Conservation (phyloP, 2,113 vertebrate species). For the Labeo catla region DNA sequence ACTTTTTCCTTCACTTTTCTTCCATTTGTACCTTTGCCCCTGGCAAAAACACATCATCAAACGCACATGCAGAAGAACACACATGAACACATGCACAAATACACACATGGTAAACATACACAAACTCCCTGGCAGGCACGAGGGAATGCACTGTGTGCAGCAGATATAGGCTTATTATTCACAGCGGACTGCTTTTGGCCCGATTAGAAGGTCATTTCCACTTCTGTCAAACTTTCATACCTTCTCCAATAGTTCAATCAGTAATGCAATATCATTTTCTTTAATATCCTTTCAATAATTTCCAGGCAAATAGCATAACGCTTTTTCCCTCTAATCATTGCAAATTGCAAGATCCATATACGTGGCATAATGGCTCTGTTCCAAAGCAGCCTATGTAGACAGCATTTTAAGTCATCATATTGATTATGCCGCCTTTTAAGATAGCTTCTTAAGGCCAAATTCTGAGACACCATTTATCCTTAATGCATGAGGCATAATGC, state of each 20-base stretch:
- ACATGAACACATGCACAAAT: neutral
- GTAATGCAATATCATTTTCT: neutral
- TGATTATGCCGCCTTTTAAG: neutral
- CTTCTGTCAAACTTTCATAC: slow-evolving; percentile 11
- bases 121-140: slow-evolving; percentile 30
- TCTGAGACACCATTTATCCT: neutral
- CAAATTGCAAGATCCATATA: slow-evolving; percentile 1
- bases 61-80: neutral
- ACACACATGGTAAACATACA: neutral
- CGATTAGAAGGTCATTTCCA: slow-evolving; percentile 33
- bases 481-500: slow-evolving; percentile 9
- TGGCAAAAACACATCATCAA: neutral
- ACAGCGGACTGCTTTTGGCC: slow-evolving; percentile 1
- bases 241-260: neutral
- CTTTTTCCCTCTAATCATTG: neutral
- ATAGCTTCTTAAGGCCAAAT: neutral
- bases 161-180: slow-evolving; percentile 15
- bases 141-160: neutral
- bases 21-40: neutral
- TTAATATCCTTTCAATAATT: neutral
- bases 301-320: neutral
- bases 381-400: neutral
- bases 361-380: neutral
- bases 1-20: neutral
- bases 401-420: neutral